These are phyloP conservation scores for Phalacrocorax pelagicus DNA, from an alignment of 2,113 vertebrate genomes.

Conservation along the genomic window DNA sequence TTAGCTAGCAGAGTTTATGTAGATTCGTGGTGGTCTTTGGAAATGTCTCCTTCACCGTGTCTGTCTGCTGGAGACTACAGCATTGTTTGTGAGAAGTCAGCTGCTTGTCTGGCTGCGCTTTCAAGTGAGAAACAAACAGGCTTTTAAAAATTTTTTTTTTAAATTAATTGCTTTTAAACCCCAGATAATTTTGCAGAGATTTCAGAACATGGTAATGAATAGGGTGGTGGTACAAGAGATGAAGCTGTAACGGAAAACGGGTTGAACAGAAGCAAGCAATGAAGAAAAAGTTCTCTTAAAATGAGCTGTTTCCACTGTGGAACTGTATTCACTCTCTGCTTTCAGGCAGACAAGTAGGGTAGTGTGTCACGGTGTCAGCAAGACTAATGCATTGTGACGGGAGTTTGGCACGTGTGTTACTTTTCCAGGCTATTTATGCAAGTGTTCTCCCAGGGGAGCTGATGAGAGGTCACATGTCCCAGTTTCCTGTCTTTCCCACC, in stretches of 20 bases:
- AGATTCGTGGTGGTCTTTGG: neutral
- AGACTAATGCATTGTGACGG: neutral
- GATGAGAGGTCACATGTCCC: conserved; percentile 93
- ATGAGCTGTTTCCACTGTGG: neutral
- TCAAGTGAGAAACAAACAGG: neutral
- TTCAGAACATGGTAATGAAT: neutral
- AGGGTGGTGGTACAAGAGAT: neutral
- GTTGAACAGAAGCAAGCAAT: neutral
- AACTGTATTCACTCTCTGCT: neutral
- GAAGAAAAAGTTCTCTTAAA: neutral
- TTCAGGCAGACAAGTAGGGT: fast-evolving
- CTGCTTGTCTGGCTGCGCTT: neutral
- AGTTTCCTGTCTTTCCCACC: conserved; percentile 92
- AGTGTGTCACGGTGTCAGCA: neutral
- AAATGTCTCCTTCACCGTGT: neutral
- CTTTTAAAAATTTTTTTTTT: too few relatives aligned
- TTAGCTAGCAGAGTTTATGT: neutral
- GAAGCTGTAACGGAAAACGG: neutral
- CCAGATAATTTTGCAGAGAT: neutral
- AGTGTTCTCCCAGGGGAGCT: conserved; percentile 95
- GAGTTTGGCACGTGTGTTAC: neutral
- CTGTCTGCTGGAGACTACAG: neutral
- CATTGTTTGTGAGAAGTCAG: neutral
- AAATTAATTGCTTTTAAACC: neutral
- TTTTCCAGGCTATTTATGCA: conserved; percentile 89